Evolutionary conservation across 2,888 invertebrate species (phyloP).

Genomic region (Loripinus fragilis): DNA sequence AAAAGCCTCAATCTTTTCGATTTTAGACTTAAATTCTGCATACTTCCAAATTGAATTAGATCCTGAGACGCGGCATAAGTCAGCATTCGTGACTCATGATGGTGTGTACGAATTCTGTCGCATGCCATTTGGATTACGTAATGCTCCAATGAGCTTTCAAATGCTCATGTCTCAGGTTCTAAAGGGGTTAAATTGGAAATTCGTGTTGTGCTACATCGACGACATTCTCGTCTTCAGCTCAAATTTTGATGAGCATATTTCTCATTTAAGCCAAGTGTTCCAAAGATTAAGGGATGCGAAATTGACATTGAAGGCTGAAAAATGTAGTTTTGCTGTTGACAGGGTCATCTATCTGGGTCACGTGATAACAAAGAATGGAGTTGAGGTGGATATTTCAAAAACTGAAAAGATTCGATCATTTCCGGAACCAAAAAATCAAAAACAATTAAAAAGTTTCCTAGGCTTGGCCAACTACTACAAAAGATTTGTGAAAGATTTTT

Average conservation of each 20-base stretch:
- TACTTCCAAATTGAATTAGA: conserved; percentile 52
- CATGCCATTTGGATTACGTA: conserved; percentile 55
- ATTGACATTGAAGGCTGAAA: no score
- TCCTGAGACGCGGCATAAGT: conserved; percentile 47
- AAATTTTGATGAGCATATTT: conserved; percentile 31
- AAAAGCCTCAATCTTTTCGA: conserved; percentile 46
- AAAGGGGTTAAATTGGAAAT: conserved; percentile 49
- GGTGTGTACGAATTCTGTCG: conserved; percentile 48
- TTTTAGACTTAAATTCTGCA: conserved; percentile 49
- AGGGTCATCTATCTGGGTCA: no score
- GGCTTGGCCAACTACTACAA: no score
- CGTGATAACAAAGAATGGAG: no score
- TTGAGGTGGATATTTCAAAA: no score
- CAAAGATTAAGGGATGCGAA: conserved; percentile 40
- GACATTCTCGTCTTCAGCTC: conserved; percentile 53
- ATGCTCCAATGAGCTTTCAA: conserved; percentile 39
- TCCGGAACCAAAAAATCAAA: no score
- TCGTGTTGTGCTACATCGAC: conserved; percentile 50
- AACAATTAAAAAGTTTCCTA: no score
- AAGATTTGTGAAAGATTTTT: no score
- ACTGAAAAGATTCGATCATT: no score
- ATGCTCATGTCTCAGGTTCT: conserved; percentile 53
- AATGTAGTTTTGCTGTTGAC: no score
- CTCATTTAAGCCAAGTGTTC: conserved; percentile 48
- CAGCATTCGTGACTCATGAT: conserved; percentile 50